phyloP scores from a whole-genome alignment of 2,888 invertebrate species.

The Eutolmus rufibarbis region DNA sequence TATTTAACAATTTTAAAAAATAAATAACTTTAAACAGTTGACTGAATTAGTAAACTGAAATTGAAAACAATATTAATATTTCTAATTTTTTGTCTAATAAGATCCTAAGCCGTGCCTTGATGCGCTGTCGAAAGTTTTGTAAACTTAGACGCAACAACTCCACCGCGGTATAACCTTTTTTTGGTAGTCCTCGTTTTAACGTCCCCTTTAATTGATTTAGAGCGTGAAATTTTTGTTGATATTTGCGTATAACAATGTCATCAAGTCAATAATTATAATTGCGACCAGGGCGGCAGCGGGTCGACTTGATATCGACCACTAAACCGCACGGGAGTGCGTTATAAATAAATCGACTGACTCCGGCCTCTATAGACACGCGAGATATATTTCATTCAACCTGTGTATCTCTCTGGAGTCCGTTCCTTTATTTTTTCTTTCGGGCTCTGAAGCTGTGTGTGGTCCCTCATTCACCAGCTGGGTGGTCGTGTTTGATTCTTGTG shows the following conservation, averaged over 20 bases:
- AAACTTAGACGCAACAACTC: background rate
- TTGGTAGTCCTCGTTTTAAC: background rate
- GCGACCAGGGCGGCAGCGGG: background rate
- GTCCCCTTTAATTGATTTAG: constrained; percentile 23
- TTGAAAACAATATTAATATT: background rate
- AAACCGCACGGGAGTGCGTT: constrained; percentile 26
- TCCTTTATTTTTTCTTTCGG: constrained; percentile 48
- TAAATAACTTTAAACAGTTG: background rate
- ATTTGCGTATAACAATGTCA: constrained; percentile 35
- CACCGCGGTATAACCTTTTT: constrained; percentile 3
- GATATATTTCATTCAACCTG: constrained; percentile 50
- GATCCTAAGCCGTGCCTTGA: background rate
- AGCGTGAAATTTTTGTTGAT: constrained; percentile 38
- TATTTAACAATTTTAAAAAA: too few relatives aligned
- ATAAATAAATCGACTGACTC: constrained; percentile 37
- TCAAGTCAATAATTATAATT: background rate
- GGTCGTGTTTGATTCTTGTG: constrained; percentile 52
- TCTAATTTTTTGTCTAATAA: background rate
- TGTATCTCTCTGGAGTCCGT: constrained; percentile 43
- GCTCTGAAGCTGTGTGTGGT: constrained; percentile 51
- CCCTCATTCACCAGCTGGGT: constrained; percentile 51
- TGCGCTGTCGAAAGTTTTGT: background rate
- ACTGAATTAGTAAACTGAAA: background rate
- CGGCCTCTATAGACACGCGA: constrained; percentile 47
- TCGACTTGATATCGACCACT: background rate